Evolutionary conservation across 2,888 invertebrate species (phyloP).

Genomic region (Rhopalosiphum nymphaeae): DNA sequence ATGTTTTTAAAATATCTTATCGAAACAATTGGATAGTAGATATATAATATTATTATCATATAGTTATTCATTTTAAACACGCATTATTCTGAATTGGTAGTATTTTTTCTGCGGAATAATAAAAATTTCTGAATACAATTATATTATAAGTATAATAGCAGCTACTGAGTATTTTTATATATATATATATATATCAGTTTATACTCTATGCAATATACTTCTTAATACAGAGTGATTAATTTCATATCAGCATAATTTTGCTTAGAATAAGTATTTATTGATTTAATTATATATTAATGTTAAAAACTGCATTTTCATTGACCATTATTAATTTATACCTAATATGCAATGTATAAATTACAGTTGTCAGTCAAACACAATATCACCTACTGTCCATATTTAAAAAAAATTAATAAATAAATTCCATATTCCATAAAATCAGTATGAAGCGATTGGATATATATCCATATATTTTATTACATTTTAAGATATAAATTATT

Average conservation of each 20-base stretch:
- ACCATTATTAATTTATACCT: background rate
- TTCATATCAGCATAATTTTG: background rate
- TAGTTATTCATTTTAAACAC: background rate
- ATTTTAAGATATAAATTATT: background rate
- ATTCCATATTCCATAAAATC: background rate
- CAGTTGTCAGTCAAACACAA: background rate
- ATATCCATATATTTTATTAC: no score
- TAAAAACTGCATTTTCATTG: background rate
- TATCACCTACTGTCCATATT: background rate
- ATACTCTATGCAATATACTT: slow-evolving; percentile 13
- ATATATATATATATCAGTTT: background rate
- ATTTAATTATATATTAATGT: background rate
- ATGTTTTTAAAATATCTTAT: background rate
- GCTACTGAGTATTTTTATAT: background rate
- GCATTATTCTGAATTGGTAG: background rate
- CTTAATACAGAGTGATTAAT: background rate
- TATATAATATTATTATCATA: background rate
- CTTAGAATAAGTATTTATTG: background rate
- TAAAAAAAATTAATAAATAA: background rate
- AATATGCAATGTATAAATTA: background rate
- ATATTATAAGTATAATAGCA: background rate
- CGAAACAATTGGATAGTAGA: background rate
- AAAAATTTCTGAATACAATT: background rate
- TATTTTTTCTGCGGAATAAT: background rate
- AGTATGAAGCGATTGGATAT: background rate